Percentiles rank a stretch among this genome's conserved stretches.
phyloP scores from a whole-genome alignment of 2,113 vertebrate genomes.

The Motacilla tschutschensis region DNA sequence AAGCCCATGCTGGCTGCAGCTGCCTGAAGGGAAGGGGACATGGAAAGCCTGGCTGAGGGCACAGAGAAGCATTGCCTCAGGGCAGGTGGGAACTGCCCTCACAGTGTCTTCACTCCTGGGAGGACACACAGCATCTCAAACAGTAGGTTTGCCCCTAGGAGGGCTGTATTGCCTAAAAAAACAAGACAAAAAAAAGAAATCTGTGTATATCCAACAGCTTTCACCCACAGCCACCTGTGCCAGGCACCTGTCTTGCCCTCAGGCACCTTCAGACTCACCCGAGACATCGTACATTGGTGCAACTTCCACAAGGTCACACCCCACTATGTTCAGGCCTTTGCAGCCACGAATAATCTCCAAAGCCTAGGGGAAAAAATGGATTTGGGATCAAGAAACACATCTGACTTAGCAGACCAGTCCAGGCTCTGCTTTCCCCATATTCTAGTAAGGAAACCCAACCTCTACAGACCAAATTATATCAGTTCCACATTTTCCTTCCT shows the following conservation, averaged over 20 bases:
- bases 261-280: conserved; percentile 66
- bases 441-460: not conserved
- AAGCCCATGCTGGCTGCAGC: not conserved
- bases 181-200: not conserved
- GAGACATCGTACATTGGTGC: conserved; percentile 86
- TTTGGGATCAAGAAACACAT: not conserved
- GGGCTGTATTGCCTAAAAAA: conserved; percentile 86
- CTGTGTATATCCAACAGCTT: accelerated
- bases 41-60: not conserved
- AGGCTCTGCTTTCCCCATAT: not conserved
- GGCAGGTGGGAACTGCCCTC: not conserved
- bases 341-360: conserved; percentile 93
- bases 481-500: not conserved
- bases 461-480: accelerated
- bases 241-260: not conserved
- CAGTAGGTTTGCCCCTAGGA: conserved; percentile 89
- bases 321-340: conserved; percentile 86
- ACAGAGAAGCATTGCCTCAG: accelerated
- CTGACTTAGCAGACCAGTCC: accelerated
- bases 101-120: conserved; percentile 77
- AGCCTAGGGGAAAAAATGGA: conserved; percentile 69
- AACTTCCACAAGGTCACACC: conserved; percentile 93
- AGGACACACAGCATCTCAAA: conserved; percentile 96
- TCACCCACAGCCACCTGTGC: accelerated
- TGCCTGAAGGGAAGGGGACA: accelerated